These are phyloP conservation scores for Hippolais icterina DNA, from an alignment of 2,113 vertebrate species.

Conservation along the genomic window DNA sequence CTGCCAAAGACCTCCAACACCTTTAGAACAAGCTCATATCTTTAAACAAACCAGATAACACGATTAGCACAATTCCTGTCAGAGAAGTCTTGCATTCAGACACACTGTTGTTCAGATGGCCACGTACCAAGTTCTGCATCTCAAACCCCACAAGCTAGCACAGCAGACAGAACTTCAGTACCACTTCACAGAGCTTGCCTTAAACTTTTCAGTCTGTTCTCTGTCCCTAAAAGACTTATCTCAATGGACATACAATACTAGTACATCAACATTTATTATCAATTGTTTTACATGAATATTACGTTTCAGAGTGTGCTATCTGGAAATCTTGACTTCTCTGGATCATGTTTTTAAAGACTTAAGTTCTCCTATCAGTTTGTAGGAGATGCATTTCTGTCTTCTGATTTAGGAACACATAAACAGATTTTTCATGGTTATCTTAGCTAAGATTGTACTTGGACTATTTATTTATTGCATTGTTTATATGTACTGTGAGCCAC, in stretches of 20 bases:
- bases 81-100: neutral
- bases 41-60: neutral
- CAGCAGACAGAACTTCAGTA: neutral
- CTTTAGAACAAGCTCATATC: neutral
- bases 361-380: neutral
- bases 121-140: neutral
- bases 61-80: neutral
- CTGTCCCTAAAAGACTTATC: neutral
- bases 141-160: neutral
- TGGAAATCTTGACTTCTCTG: neutral
- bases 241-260: neutral
- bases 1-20: neutral
- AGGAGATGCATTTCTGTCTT: neutral
- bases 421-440: slow-evolving; percentile 2
- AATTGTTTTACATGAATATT: neutral
- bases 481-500: neutral
- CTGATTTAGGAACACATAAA: neutral
- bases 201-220: neutral
- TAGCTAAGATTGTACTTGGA: neutral
- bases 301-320: neutral
- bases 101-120: neutral
- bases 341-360: neutral
- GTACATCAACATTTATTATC: neutral
- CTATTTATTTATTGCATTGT: slow-evolving; percentile 34
- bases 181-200: neutral